Base-by-base conservation (phyloP, 1,140 invertebrate genomes). In the Hyphantria cunea region DNA sequence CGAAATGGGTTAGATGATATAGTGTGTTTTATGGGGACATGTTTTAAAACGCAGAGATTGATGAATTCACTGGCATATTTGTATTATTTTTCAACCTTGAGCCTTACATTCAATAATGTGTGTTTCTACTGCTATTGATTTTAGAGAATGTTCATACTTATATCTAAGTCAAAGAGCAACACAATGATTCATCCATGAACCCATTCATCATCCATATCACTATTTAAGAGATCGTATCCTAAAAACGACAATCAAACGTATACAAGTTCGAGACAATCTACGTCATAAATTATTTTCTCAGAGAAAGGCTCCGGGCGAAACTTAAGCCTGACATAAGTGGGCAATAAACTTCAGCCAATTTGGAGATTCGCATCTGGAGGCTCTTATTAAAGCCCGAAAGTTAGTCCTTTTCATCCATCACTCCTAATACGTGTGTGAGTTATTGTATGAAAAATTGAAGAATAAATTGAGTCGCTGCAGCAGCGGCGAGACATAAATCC, bases 371-470 rank as follows among this genome's bases (percentile, higher is more conserved):
- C 87, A 90, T 90, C 87, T 90, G 87, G 87, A 89, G 86, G 84
- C 76, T 87, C 86, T 87, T 90, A 90, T 90, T 90, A 90, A 90
- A 90, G 86, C 86, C 87, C 84, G 86, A 90, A 90, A 89, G 87
- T 90, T 90, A 90, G 88, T 89, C 88, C 83, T 89, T 90, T 90
- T 86, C 88, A 90, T 90, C 88, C 88, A 90, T 90, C 88, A 90
- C 85, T 86, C 84, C 80, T 90, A 89, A 90, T 90, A 90, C 88
- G 86, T 90, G 82, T 90, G 86, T 90, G 88, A 90, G 88, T 90
- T 89, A 90, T 90, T 90, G 86, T 90, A 90, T 90, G 88, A 90
- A 90, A 90, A 90, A 90, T 90, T 90, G 88, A 87, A 90, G 88
- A 90, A 90, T 90, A 90, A 89, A 89, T 89, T 90, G 88, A 89